phyloP scores from a whole-genome alignment of 2,113 vertebrate genomes.

The Pseudorectes ferrugineus region DNA sequence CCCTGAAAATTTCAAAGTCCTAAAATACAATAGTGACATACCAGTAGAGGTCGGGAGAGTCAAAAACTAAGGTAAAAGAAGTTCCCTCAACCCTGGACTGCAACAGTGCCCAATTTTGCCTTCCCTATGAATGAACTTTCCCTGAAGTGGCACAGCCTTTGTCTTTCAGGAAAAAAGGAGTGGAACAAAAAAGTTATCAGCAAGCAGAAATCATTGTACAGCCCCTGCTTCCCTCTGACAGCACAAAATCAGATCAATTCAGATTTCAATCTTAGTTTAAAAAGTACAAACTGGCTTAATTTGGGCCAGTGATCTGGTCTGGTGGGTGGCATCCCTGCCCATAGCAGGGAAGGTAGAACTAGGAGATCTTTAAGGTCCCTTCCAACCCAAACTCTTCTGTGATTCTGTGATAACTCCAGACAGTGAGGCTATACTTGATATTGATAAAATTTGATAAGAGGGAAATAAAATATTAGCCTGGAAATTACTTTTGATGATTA shows the following conservation, averaged over 20 bases:
- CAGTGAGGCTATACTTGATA: not conserved
- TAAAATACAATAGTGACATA: not conserved
- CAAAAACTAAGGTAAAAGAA: not conserved
- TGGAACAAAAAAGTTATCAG: not conserved
- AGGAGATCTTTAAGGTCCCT: not conserved
- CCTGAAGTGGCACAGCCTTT: not conserved
- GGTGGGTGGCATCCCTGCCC: not conserved
- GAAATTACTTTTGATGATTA: not conserved
- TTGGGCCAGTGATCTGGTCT: not conserved
- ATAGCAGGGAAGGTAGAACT: not conserved
- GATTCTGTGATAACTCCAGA: not conserved
- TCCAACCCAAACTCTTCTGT: not conserved
- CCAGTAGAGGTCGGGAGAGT: not conserved
- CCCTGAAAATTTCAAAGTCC: not conserved
- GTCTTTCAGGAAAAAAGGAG: not conserved
- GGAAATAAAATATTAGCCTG: not conserved
- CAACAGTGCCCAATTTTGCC: accelerated
- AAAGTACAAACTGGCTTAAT: not conserved
- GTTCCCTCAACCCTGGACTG: not conserved
- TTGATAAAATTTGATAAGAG: not conserved
- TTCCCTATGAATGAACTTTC: not conserved
- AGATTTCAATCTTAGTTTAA: not conserved
- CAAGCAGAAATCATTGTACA: not conserved
- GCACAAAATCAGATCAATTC: not conserved
- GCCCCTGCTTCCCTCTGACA: not conserved